Base-by-base conservation (phyloP, 2,888 invertebrate species). In the Leucoptera coffeella region DNA sequence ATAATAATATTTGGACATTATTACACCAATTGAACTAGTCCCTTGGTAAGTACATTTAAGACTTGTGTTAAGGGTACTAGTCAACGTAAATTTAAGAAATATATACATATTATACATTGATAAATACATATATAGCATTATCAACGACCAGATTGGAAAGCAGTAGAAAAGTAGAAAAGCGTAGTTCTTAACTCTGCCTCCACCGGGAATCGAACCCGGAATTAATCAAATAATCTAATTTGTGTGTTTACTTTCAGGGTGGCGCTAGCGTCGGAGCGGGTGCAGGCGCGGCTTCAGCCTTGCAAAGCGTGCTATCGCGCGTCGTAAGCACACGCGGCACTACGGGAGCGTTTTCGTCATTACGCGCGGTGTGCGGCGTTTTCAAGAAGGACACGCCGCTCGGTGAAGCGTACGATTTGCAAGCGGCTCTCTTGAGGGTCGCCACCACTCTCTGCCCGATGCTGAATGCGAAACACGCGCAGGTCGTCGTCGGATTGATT, bases 341-440 rank as follows among this genome's bases (percentile, higher is more conserved):
- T 24, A 38, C 34, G 22, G 54, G 52, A 31, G 62, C 49, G 34
- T 43, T 37, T 33, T 50, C 40, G 19, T 50, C 43, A 40, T 50
- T 51, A 41, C 56, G 45, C 28, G 34, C 32, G 25, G 61, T 49
- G 42, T 43, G 81, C 82, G 33, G 76, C 84, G 38, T 84, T 83
- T 50, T 80, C 78, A 78, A 45, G 77, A 86, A 42, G 77, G n/a
- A n/a, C n/a, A n/a, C n/a, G n/a, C n/a, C 82, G 45, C 77, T 82
- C 50, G 75, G 31, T 17, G 21, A 38, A 36, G 49, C 48, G 11
- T 40, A 40, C 36, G 49, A 47, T 42, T 41, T 48, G 43, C 56
- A 43, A 40, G 55, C 47, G 22, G 38, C 80, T 19, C 54, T 87
- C 30, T 57, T 91, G 34, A 78, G 78, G 45, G 76, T 88, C 2